Percentiles rank a stretch among this genome's conserved stretches.
Evolutionary conservation across 2,113 vertebrate species (phyloP).

Genomic region (Laterallus jamaicensis): DNA sequence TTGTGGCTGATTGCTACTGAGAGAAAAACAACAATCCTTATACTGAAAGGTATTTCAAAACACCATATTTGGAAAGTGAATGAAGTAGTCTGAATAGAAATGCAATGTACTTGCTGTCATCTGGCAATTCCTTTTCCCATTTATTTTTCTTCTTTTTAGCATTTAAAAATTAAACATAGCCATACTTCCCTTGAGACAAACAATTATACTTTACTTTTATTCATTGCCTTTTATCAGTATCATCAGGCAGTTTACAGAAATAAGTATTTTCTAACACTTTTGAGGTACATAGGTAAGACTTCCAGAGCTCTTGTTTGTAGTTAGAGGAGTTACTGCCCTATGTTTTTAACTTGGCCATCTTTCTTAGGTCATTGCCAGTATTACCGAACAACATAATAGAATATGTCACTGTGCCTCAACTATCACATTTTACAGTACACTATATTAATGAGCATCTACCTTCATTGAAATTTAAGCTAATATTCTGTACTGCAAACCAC

Average conservation of each 20-base stretch:
- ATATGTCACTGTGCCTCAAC: neutral
- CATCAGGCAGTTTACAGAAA: neutral
- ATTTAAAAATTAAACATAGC: neutral
- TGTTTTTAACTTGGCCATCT: neutral
- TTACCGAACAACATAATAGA: neutral
- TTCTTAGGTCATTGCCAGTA: neutral
- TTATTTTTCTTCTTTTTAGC: neutral
- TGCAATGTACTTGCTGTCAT: neutral
- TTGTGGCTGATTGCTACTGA: neutral
- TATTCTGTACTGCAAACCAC: neutral
- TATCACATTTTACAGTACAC: neutral
- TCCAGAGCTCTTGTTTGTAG: neutral
- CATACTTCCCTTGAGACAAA: neutral
- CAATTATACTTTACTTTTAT: neutral
- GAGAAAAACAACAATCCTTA: neutral
- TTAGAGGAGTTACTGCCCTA: neutral
- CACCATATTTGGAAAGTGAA: neutral
- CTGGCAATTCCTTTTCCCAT: neutral
- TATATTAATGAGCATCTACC: neutral
- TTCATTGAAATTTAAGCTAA: neutral
- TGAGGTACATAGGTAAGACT: neutral
- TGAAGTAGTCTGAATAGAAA: neutral
- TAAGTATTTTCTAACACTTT: neutral
- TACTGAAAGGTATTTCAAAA: constrained; percentile 2
- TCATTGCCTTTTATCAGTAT: neutral